A percentile compares a stretch with the other conserved stretches of the same genome.
Conservation (phyloP, 1,140 invertebrate genomes). For the Lasaia peninsularis region DNA sequence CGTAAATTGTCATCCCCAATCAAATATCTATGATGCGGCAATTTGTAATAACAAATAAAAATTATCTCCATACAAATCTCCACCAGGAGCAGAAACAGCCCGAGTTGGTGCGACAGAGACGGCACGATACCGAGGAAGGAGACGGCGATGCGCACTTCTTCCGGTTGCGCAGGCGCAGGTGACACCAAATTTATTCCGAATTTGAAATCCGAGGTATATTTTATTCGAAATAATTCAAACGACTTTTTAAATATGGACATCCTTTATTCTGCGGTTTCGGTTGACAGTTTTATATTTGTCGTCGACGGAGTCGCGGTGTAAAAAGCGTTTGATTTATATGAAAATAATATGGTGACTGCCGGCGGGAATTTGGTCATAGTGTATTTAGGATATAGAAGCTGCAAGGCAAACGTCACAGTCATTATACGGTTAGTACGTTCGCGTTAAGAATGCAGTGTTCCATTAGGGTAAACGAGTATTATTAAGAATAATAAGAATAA, state of each 20-base stretch:
- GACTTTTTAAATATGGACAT: slow-evolving; percentile 74
- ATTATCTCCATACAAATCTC: slow-evolving; percentile 64
- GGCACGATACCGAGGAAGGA: slow-evolving; percentile 33
- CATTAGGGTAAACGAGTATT: too few relatives aligned
- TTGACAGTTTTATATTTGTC: slow-evolving; percentile 74
- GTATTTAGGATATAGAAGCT: slow-evolving; percentile 1
- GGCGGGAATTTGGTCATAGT: slow-evolving; percentile 33
- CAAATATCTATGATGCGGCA: slow-evolving; percentile 53
- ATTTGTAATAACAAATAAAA: slow-evolving; percentile 65
- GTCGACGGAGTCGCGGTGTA: slow-evolving; percentile 46
- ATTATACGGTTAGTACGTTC: too few relatives aligned
- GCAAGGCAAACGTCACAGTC: slow-evolving; percentile 13
- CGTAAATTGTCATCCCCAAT: slow-evolving; percentile 58
- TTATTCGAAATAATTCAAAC: slow-evolving; percentile 70
- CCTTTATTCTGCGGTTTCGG: slow-evolving; percentile 60
- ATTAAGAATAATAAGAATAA: too few relatives aligned
- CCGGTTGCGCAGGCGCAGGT: slow-evolving; percentile 69
- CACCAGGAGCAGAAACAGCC: slow-evolving; percentile 59
- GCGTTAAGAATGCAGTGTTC: too few relatives aligned
- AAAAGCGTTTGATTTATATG: slow-evolving; percentile 68
- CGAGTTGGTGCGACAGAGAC: slow-evolving; percentile 37
- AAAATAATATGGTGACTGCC: slow-evolving; percentile 55
- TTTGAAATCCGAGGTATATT: slow-evolving; percentile 72
- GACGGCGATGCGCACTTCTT: slow-evolving; percentile 50
- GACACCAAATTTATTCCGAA: slow-evolving; percentile 75